Conservation (phyloP, 2,113 vertebrate species). For the Callopanchax toddi region DNA sequence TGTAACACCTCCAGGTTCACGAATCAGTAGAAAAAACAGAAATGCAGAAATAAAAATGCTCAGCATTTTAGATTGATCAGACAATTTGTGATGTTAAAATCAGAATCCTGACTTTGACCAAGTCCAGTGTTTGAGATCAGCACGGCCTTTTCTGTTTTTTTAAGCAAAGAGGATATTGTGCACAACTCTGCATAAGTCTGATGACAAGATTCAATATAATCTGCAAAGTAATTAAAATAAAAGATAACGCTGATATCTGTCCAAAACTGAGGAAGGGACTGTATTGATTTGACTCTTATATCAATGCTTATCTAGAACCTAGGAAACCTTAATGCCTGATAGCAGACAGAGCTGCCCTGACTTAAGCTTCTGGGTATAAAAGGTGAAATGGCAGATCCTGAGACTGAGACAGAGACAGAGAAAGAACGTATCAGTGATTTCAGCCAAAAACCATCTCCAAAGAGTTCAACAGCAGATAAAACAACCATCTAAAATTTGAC, state of each 20-base stretch:
- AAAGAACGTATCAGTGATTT: slow-evolving; percentile 41
- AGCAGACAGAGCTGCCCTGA: slow-evolving; percentile 56
- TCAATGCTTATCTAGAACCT: slow-evolving; percentile 58
- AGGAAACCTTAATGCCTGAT: slow-evolving; percentile 52
- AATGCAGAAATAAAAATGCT: background rate
- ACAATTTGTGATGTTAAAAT: slow-evolving; percentile 12
- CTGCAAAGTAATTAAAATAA: slow-evolving; percentile 46
- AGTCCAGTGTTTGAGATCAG: background rate
- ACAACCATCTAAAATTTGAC: slow-evolving; percentile 52
- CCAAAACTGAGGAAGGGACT: slow-evolving; percentile 47
- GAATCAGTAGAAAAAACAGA: background rate
- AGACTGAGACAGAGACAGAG: slow-evolving; percentile 17
- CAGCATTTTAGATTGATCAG: slow-evolving; percentile 3
- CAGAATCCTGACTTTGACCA: background rate
- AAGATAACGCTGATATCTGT: slow-evolving; percentile 47
- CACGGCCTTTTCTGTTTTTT: background rate
- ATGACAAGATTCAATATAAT: slow-evolving; percentile 47
- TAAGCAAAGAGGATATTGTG: slow-evolving; percentile 1
- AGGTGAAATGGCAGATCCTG: slow-evolving; percentile 22
- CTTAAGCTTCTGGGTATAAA: slow-evolving; percentile 27
- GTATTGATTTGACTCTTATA: slow-evolving; percentile 67
- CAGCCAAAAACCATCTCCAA: slow-evolving; percentile 31
- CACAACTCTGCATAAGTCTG: slow-evolving; percentile 22
- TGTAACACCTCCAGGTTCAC: no score
- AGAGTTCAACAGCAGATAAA: slow-evolving; percentile 28